Conservation (phyloP, 1,140 invertebrate species). For the Drosophila cardini region DNA sequence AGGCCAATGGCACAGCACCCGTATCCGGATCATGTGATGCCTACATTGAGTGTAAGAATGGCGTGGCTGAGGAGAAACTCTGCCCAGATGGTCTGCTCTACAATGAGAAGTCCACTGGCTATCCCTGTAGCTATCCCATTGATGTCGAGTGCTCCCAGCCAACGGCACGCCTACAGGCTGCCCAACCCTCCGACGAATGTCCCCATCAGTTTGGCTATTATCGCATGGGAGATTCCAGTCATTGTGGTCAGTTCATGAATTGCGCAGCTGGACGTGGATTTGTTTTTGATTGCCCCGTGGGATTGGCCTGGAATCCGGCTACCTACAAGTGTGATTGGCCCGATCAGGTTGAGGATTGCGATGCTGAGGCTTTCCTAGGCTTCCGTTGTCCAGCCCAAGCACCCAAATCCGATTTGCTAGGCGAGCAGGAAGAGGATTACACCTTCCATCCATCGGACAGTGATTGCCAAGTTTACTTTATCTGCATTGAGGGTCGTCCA, state of each 20-base stretch:
- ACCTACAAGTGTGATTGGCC: slow-evolving; percentile 94
- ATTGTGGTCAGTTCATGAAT: slow-evolving; percentile 94
- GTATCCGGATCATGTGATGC: slow-evolving; percentile 90
- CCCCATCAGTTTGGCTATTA: slow-evolving; percentile 94
- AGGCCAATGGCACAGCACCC: slow-evolving; percentile 86
- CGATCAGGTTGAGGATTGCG: slow-evolving; percentile 91
- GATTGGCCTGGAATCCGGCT: slow-evolving; percentile 92
- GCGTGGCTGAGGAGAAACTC: slow-evolving; percentile 89
- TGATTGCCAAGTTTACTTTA: slow-evolving; percentile 92
- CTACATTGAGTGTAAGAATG: slow-evolving; percentile 88
- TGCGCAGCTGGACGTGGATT: slow-evolving; percentile 90
- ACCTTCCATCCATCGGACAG: slow-evolving; percentile 86
- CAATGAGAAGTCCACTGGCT: slow-evolving; percentile 90
- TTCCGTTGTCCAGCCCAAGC: slow-evolving; percentile 88
- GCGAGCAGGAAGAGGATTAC: slow-evolving; percentile 85
- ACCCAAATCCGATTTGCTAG: slow-evolving; percentile 83
- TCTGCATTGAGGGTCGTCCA: slow-evolving; percentile 91
- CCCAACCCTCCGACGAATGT: slow-evolving; percentile 89
- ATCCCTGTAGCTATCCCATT: slow-evolving; percentile 93
- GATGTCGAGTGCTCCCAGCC: slow-evolving; percentile 91
- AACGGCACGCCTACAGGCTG: slow-evolving; percentile 86
- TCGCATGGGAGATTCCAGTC: slow-evolving; percentile 88
- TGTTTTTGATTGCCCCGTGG: slow-evolving; percentile 88
- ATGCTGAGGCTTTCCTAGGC: slow-evolving; percentile 90
- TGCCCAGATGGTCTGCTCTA: slow-evolving; percentile 94